A percentile compares a stretch with the other conserved stretches of the same genome.
Evolutionary conservation across 2,113 vertebrate species (phyloP).

Genomic region (Bujurquina vittata): DNA sequence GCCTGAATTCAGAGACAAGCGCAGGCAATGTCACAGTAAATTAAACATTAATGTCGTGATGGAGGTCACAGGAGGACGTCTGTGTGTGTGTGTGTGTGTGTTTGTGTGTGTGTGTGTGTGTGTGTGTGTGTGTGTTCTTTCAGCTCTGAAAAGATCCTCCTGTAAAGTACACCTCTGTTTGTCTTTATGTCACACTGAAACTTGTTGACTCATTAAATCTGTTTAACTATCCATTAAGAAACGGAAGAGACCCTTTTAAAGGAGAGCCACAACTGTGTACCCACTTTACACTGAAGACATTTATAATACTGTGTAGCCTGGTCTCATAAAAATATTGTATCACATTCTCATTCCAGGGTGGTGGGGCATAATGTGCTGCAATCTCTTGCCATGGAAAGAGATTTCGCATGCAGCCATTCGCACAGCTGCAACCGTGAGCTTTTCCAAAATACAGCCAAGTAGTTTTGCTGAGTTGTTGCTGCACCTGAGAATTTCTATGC

Average conservation of each 20-base stretch:
- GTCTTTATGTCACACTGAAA: conserved; percentile 6
- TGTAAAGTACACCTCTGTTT: conserved; percentile 7
- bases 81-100: neutral
- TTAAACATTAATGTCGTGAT: neutral
- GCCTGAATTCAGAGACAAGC: conserved; percentile 28
- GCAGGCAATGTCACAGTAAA: neutral
- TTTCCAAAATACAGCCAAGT: neutral
- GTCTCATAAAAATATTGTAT: conserved; percentile 1
- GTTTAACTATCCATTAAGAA: neutral
- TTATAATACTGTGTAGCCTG: neutral
- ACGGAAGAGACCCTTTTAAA: conserved; percentile 3
- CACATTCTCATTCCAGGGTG: neutral
- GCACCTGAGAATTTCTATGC: neutral
- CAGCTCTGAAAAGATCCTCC: neutral
- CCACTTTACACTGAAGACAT: neutral
- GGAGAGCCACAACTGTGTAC: neutral
- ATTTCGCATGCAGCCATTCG: neutral
- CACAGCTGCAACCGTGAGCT: neutral
- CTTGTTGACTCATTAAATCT: conserved; percentile 6
- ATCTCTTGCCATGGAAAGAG: neutral
- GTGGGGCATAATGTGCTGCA: neutral
- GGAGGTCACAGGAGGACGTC: neutral
- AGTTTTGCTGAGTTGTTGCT: neutral
- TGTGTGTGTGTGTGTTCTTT: neutral
- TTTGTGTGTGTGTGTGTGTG: neutral